A percentile compares a stretch with the other conserved stretches of the same genome.
phyloP scores from a whole-genome alignment of 2,888 invertebrate species.

The Phaedon cochleariae region DNA sequence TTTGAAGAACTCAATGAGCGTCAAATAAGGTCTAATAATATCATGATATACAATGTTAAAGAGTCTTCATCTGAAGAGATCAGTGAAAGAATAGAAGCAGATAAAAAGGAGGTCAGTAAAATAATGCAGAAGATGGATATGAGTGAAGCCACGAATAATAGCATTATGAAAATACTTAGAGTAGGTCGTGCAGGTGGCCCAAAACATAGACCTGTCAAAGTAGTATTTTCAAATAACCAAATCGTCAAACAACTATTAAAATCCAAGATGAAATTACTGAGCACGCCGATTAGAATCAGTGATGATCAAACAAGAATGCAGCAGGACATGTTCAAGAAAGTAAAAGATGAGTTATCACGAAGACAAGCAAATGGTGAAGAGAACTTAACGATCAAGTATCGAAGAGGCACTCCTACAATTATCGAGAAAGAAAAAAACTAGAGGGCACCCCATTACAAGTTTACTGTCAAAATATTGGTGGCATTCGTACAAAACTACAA shows the following conservation, averaged over 20 bases:
- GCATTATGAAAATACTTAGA: background rate
- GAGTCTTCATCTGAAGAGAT: background rate
- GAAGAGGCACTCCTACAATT: background rate
- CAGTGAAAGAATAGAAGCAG: background rate
- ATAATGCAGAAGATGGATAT: background rate
- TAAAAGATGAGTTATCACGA: background rate
- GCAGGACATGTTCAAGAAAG: background rate
- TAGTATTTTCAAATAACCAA: background rate
- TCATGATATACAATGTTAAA: background rate
- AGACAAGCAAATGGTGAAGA: background rate
- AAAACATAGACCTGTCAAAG: slow-evolving; percentile 1
- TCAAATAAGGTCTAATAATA: background rate
- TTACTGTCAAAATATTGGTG: background rate
- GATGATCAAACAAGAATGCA: slow-evolving; percentile 4
- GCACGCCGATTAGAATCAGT: background rate
- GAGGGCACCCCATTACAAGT: background rate
- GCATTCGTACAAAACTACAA: slow-evolving; percentile 5
- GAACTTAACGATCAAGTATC: background rate
- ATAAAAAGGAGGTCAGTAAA: background rate
- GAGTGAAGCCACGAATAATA: background rate
- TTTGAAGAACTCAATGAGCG: background rate
- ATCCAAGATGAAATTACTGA: background rate
- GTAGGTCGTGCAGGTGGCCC: background rate
- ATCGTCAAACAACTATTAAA: background rate
- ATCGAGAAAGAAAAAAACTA: background rate